Percentiles rank a stretch among this genome's conserved stretches.
These are phyloP conservation scores for Cryptosula pallasiana DNA, from an alignment of 2,888 invertebrate genomes.

Conservation along the genomic window DNA sequence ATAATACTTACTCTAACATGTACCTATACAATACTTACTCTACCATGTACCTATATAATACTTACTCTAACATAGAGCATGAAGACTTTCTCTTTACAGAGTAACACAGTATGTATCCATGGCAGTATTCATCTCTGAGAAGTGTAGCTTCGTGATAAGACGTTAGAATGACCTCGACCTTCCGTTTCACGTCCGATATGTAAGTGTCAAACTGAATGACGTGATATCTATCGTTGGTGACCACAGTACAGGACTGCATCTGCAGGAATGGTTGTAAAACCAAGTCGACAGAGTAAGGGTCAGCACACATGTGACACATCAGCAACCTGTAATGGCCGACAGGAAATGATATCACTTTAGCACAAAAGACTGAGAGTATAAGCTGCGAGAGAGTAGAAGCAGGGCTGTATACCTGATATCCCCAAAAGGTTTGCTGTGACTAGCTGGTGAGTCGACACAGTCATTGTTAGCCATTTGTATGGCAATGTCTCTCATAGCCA, in stretches of 20 bases:
- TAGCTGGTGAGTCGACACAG: neutral
- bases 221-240: constrained; percentile 69
- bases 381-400: neutral
- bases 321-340: constrained; percentile 56
- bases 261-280: constrained; percentile 79
- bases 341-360: constrained; percentile 51
- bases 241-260: constrained; percentile 74
- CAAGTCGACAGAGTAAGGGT: constrained; percentile 83
- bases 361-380: neutral
- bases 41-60: too few relatives aligned
- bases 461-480: constrained; percentile 21
- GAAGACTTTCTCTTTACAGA: constrained; percentile 92
- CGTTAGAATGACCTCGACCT: constrained; percentile 71
- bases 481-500: constrained; percentile 18
- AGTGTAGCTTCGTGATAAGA: constrained; percentile 91
- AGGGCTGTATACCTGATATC: constrained; percentile 3
- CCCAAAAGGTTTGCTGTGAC: neutral
- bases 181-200: constrained; percentile 62
- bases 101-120: constrained; percentile 90
- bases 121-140: constrained; percentile 77
- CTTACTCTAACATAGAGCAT: constrained; percentile 75
- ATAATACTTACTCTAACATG: too few relatives aligned
- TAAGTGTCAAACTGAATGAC: constrained; percentile 87
- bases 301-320: constrained; percentile 92
- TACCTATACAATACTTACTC: too few relatives aligned